Percentiles rank a stretch among this genome's conserved stretches.
Evolutionary conservation across 2,113 vertebrate genomes (phyloP).

Genomic region (Mustela lutreola): DNA sequence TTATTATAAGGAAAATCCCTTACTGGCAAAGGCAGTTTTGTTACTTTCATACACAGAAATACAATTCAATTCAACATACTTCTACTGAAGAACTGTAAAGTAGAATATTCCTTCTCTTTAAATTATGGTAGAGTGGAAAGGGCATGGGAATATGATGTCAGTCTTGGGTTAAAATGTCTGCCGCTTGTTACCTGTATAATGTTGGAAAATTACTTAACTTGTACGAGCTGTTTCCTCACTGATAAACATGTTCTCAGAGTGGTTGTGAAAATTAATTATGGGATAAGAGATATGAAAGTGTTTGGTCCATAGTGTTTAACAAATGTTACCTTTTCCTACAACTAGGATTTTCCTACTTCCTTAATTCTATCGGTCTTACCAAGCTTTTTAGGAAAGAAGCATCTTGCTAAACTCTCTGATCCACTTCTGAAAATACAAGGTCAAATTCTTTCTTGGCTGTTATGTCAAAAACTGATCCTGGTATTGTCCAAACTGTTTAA

Average conservation of each 20-base stretch:
- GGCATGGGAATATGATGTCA: neutral
- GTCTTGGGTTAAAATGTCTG: neutral
- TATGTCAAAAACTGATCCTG: neutral
- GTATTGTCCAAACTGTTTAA: neutral
- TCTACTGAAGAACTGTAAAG: neutral
- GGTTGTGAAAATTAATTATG: neutral
- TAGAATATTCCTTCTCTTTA: conserved; percentile 4
- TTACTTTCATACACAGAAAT: neutral
- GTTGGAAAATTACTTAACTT: neutral
- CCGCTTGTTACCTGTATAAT: neutral
- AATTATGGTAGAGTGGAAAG: neutral
- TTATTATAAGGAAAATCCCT: neutral
- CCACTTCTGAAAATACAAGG: conserved; percentile 45
- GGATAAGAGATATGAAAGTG: neutral
- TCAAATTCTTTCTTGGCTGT: neutral
- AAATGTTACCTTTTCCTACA: neutral
- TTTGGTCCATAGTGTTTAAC: neutral
- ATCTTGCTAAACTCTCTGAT: conserved; percentile 1
- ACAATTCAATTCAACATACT: neutral
- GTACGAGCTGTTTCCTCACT: neutral
- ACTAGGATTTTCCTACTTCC: neutral
- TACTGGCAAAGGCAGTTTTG: neutral
- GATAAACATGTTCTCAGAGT: neutral
- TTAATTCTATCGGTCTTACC: neutral
- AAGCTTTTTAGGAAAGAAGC: neutral